Base-by-base conservation (phyloP, 2,888 invertebrate genomes). In the Acanthopleura granulata region DNA sequence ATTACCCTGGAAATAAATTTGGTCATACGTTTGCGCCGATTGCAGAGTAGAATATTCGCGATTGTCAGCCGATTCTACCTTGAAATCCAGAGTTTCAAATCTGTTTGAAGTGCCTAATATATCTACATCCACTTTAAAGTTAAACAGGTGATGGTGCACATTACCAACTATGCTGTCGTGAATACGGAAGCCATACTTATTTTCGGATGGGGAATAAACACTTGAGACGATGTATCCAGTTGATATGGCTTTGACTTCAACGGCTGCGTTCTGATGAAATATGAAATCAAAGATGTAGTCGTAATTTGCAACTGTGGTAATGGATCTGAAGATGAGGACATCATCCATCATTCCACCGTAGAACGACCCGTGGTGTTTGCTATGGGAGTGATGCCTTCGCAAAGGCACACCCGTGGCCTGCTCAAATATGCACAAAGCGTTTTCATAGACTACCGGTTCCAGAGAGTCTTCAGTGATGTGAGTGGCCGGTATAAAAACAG, bases 271-370 rank as follows among this genome's bases (percentile, higher is more conserved):
- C 73, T 87, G 86, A 57, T 87, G 85, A 72, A 88, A 86, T 18
- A 85, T 79, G 27, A 84, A 85, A 74, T 88, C 88, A 51, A 86
- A 74, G 6, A 88, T 79, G 74, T 88, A 88, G 73, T 87, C 87
- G 74, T 87, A 88, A 75, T 87, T 88, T 11, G 76, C 79, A 11
- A 88, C 78, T 1, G 85, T 79, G 9, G 82, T 18, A 15, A 86
- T 83, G 25, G 82, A 82, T 69, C 87, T 75, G 11, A 87, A 70
- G 0, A 83, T 79, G 0, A 88, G 76, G 14, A 83, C 85, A 16
- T 78, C 77, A 72, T 84, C 83, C 40, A 77, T 73, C 83, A 86
- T 81, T 11, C 87, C 87, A 30, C 82, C 84, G 76, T 86, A 87
- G 6, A 77, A 77, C 3, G 74, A 51, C 12, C 78, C 79, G 49